Evolutionary conservation across 2,888 invertebrate species (phyloP).

Genomic region (Acanthacorydalis orientalis): DNA sequence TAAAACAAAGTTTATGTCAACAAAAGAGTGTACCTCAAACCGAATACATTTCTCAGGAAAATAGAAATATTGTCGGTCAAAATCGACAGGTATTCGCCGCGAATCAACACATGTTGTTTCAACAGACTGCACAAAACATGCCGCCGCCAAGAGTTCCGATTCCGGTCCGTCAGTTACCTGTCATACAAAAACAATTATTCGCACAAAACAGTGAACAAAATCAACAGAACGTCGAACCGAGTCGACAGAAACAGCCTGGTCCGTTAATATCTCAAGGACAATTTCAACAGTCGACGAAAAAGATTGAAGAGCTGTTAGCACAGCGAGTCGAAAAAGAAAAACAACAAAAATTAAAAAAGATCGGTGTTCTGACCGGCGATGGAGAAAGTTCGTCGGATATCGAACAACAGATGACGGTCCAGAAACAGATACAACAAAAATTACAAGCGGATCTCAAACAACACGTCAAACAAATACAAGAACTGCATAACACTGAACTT

Average conservation of each 20-base stretch:
- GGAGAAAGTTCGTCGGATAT: conserved; percentile 13
- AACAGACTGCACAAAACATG: conserved; percentile 21
- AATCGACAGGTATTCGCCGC: conserved; percentile 18
- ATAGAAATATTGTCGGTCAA: conserved; percentile 14
- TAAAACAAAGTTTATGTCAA: conserved; percentile 8
- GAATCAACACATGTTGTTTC: conserved; percentile 22
- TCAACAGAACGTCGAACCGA: conserved; percentile 9
- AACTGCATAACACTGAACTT: conserved; percentile 28
- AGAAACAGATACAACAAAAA: conserved; percentile 27
- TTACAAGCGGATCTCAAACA: conserved; percentile 28
- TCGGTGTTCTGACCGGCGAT: conserved; percentile 16
- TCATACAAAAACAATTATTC: conserved; percentile 6
- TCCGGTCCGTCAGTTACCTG: conserved; percentile 5
- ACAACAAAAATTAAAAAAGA: conserved; percentile 13
- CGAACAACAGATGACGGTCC: conserved; percentile 24
- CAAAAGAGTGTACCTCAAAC: conserved; percentile 13
- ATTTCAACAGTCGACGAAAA: conserved; percentile 27
- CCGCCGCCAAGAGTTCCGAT: conserved; percentile 7
- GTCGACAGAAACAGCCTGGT: conserved; percentile 13
- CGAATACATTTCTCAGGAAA: conserved; percentile 15
- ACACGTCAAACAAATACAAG: conserved; percentile 30
- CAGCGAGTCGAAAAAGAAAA: conserved; percentile 25
- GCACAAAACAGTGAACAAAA: conserved; percentile 4
- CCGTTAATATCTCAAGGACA: conserved; percentile 21
- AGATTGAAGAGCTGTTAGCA: conserved; percentile 26